Percentiles rank a stretch among this genome's conserved stretches.
Conservation (phyloP, 2,888 invertebrate genomes). For the Timema podura region DNA sequence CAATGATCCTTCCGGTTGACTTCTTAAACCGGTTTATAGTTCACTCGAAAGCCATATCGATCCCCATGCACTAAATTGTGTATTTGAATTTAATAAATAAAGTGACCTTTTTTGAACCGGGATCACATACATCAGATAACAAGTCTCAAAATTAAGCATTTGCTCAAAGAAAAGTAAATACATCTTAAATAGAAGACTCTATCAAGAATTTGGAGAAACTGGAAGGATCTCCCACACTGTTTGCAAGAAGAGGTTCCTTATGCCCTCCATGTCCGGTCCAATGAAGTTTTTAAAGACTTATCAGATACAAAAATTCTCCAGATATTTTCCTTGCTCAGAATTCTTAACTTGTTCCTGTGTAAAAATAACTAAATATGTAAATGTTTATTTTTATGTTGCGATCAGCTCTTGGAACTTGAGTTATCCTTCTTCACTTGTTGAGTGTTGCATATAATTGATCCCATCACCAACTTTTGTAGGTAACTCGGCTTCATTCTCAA, state of each 20-base stretch:
- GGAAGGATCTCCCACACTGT: too few relatives aligned
- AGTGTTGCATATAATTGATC: neutral
- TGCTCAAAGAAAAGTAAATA: too few relatives aligned
- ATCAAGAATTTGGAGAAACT: too few relatives aligned
- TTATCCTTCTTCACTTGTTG: neutral
- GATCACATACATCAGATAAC: too few relatives aligned
- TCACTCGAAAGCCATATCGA: too few relatives aligned
- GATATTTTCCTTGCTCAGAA: neutral
- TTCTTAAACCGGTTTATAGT: too few relatives aligned
- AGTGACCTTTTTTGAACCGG: too few relatives aligned
- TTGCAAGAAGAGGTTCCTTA: neutral
- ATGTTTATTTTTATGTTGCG: neutral
- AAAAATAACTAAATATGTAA: neutral
- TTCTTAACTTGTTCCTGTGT: neutral
- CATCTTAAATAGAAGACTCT: too few relatives aligned
- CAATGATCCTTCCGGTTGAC: too few relatives aligned
- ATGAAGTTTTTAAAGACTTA: neutral
- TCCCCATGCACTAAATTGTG: too few relatives aligned
- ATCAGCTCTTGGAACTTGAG: neutral
- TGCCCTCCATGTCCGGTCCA: neutral
- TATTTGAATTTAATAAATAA: too few relatives aligned
- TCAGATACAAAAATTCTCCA: neutral
- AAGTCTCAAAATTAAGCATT: too few relatives aligned
- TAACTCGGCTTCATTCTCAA: neutral
- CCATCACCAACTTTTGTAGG: neutral